Evolutionary conservation across 2,888 invertebrate species (phyloP), one percentile per base, ranked within the genome.

Genomic region (Myopa tessellatipennis): DNA sequence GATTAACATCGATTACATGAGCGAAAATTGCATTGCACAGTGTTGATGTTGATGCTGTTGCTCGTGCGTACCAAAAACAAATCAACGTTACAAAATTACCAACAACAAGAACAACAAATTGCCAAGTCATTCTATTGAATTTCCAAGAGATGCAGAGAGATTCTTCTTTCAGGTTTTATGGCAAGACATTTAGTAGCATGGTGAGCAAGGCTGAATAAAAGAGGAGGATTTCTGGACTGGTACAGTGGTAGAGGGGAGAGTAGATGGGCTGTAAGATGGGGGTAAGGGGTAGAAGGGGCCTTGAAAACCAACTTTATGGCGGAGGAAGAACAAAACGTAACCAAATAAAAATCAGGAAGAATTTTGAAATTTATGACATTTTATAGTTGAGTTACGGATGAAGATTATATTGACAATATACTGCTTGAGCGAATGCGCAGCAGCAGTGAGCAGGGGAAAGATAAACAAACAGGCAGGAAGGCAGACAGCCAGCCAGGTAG

Each of bases 361-460:
- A 16, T 34, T 58, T 77, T 63, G 4, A 34, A 76, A 78, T 78
- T 78, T 78, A 78, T 78, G 78, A 78, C 78, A 76, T 76, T 78
- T 78, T 75, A 76, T 73, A 75, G 76, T 72, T 78, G 76, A 78
- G 74, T 78, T 78, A 78, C 71, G 71, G 75, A 75, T 71, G 61
- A 61, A 68, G 71, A 73, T 69, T 52, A 71, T 16, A 36, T 68
- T 73, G 71, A 67, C 77, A 61, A 40, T 61, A 55, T 55, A 55
- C 10, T 14, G 55, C 55, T n/a, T 14, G 16, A 55, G 55, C 5
- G 34, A 36, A 76, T 71, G 76, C 34, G 55, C 50, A 40, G 38
- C 50, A 50, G 55, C 16, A 58, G 36, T 38, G n/a, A 5, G 45
- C 71, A 58, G 40, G 36, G 55, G 4, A 12, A 55, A 58, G 34